These are phyloP conservation scores for Pyrochroa serraticornis DNA, from an alignment of 2,888 invertebrate species.

Conservation along the genomic window DNA sequence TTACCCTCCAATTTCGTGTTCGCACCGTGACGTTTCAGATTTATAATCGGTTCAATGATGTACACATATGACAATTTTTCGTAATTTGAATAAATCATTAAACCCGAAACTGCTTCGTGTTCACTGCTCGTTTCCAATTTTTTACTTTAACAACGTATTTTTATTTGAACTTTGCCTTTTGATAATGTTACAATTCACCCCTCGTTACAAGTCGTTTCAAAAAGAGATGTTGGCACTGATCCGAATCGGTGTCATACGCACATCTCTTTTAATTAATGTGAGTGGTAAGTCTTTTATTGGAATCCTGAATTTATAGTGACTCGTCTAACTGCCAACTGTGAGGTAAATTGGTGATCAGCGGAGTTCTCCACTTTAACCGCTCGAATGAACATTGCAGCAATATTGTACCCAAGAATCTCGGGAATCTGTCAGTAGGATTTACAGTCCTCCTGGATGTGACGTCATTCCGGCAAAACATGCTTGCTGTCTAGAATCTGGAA, in stretches of 20 bases:
- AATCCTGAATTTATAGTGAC: slow-evolving; percentile 51
- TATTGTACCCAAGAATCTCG: slow-evolving; percentile 50
- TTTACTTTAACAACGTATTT: too few relatives aligned
- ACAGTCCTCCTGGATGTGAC: slow-evolving; percentile 44
- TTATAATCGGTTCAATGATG: slow-evolving; percentile 43
- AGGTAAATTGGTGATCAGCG: slow-evolving; percentile 55
- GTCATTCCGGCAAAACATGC: slow-evolving; percentile 25
- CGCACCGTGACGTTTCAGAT: slow-evolving; percentile 34
- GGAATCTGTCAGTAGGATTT: slow-evolving; percentile 56
- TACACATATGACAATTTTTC: slow-evolving; percentile 39
- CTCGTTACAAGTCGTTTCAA: too few relatives aligned
- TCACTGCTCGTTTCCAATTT: too few relatives aligned
- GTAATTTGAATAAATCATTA: slow-evolving; percentile 37
- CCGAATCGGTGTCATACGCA: slow-evolving; percentile 14
- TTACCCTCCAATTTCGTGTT: slow-evolving; percentile 36
- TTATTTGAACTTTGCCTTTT: too few relatives aligned
- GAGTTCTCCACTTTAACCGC: slow-evolving; percentile 47
- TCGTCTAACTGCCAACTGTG: slow-evolving; percentile 51
- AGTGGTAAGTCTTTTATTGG: slow-evolving; percentile 43
- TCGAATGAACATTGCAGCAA: slow-evolving; percentile 46
- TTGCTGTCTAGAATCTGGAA: not conserved
- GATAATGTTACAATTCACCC: too few relatives aligned
- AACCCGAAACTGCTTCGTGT: slow-evolving; percentile 4
- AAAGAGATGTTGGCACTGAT: slow-evolving; percentile 3
- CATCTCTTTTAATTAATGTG: slow-evolving; percentile 32